Conservation (phyloP, 2,113 vertebrate species). For the Scolopax mira region DNA sequence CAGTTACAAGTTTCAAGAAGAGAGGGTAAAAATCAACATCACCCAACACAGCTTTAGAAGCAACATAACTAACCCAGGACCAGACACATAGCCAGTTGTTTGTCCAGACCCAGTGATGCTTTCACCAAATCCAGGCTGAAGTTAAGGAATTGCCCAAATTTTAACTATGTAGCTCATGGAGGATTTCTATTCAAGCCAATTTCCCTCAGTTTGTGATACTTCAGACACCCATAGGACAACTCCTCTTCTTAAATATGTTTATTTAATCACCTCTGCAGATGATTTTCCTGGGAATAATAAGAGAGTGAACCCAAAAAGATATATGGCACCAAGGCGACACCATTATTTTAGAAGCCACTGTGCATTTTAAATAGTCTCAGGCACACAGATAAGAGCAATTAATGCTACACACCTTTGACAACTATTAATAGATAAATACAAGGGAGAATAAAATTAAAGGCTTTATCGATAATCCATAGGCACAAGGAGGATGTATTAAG, state of each 20-base stretch:
- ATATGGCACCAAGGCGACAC: fast-evolving
- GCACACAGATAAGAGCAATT: neutral
- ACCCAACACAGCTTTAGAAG: neutral
- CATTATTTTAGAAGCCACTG: fast-evolving
- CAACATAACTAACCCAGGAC: fast-evolving
- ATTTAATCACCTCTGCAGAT: neutral
- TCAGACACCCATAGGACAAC: neutral
- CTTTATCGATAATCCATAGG: neutral
- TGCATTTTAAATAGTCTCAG: neutral
- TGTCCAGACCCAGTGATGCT: neutral
- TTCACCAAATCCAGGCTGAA: neutral
- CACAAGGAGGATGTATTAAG: neutral
- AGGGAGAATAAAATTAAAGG: neutral
- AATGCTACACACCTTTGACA: neutral
- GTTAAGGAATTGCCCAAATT: neutral
- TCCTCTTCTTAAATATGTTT: neutral
- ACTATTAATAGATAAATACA: neutral
- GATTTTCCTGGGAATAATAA: neutral
- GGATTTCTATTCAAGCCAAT: neutral
- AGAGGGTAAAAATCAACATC: neutral
- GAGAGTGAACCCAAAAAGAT: neutral
- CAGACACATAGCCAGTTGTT: fast-evolving
- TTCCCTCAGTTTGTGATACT: neutral
- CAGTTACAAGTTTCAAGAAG: neutral
- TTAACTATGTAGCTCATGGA: neutral